Evolutionary conservation across 2,797 vertebrate genomes (phyloP).

Genomic region (Peromyscus melanophrys): DNA sequence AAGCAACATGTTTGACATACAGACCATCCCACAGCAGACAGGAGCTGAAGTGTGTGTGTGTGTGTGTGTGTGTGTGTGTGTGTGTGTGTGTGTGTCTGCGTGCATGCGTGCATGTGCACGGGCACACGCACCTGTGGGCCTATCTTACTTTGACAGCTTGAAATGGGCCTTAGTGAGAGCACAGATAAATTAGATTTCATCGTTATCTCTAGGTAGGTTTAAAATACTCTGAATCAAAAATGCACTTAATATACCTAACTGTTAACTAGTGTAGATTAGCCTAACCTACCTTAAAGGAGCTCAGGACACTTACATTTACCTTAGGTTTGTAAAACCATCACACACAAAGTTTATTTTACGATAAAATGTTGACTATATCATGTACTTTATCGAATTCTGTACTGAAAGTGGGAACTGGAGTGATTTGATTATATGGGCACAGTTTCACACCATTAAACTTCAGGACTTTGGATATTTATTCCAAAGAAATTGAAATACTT

Average conservation of each 20-base stretch:
- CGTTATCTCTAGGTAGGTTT: not conserved
- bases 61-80: not conserved
- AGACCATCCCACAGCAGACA: too few species aligned
- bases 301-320: not conserved
- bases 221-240: not conserved
- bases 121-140: not conserved
- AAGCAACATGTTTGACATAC: too few species aligned
- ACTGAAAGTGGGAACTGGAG: not conserved
- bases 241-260: not conserved
- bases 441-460: not conserved
- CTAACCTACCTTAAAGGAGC: not conserved
- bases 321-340: not conserved
- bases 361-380: not conserved
- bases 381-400: not conserved
- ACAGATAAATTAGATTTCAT: not conserved
- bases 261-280: not conserved
- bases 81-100: not conserved
- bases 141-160: not conserved
- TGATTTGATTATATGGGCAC: not conserved
- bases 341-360: not conserved
- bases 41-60: not conserved
- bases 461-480: constrained; percentile 10
- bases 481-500: not conserved
- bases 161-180: not conserved
- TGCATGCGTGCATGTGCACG: not conserved